Evolutionary conservation across 2,888 invertebrate genomes (phyloP).

Genomic region (Ypsolopha sequella): DNA sequence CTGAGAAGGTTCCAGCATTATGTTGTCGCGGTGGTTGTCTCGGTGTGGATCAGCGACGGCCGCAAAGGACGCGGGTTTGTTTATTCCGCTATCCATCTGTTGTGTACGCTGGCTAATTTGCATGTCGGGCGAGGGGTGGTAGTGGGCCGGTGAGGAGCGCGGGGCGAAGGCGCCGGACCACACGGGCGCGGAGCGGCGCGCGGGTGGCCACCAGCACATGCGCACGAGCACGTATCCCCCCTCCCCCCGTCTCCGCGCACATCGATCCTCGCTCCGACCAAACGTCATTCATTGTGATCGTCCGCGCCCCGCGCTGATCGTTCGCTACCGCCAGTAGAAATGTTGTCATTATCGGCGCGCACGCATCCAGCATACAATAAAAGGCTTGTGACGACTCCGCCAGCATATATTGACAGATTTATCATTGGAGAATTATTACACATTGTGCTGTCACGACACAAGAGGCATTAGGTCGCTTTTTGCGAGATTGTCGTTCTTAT

Average conservation of each 20-base stretch:
- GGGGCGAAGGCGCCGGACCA: slow-evolving; percentile 47
- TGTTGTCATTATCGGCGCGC: slow-evolving; percentile 61
- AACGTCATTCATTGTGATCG: slow-evolving; percentile 69
- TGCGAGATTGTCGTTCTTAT: slow-evolving; percentile 2
- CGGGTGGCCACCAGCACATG: slow-evolving; percentile 66
- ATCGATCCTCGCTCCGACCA: slow-evolving; percentile 7
- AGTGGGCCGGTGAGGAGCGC: slow-evolving; percentile 22
- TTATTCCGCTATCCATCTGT: slow-evolving; percentile 71
- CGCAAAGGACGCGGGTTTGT: slow-evolving; percentile 35
- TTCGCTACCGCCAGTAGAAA: slow-evolving; percentile 61
- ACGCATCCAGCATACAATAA: slow-evolving; percentile 56
- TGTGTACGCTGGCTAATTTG: slow-evolving; percentile 69
- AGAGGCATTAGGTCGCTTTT: slow-evolving; percentile 16
- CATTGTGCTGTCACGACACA: slow-evolving; percentile 20
- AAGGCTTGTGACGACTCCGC: slow-evolving; percentile 33
- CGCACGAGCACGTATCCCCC: slow-evolving; percentile 46
- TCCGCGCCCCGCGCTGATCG: slow-evolving; percentile 53
- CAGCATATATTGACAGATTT: slow-evolving; percentile 34
- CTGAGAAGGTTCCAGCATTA: not conserved
- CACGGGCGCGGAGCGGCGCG: slow-evolving; percentile 67
- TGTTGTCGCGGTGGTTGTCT: not conserved
- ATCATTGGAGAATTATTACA: slow-evolving; percentile 27
- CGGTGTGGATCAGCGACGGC: not conserved
- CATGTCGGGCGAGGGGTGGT: slow-evolving; percentile 51
- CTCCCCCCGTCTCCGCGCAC: slow-evolving; percentile 25